Percentiles rank a stretch among this genome's conserved stretches.
Evolutionary conservation across 2,113 vertebrate genomes (phyloP).

Genomic region (Ophthalmolycus amberensis): DNA sequence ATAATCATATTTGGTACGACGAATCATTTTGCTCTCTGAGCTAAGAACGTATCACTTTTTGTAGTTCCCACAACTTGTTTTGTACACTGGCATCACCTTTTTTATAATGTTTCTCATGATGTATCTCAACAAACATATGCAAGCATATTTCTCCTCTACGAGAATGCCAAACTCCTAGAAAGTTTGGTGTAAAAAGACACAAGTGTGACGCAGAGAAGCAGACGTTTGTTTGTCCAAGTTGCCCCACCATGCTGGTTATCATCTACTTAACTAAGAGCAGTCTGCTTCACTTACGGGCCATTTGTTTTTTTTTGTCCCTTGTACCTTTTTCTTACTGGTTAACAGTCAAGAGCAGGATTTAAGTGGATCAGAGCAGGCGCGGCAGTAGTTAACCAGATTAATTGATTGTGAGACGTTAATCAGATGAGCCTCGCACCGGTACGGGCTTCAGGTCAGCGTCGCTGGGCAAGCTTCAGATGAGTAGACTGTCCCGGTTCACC

Average conservation of each 20-base stretch:
- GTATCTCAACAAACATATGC: not conserved
- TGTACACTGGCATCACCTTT: not conserved
- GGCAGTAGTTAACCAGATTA: conserved; percentile 80
- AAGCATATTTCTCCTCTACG: not conserved
- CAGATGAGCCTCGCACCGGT: conserved; percentile 69
- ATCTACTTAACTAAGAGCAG: not conserved
- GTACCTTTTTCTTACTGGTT: conserved; percentile 11
- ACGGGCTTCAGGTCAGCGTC: conserved; percentile 41
- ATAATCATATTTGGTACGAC: conserved; percentile 49
- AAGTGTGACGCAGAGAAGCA: not conserved
- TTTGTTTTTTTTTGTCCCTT: not conserved
- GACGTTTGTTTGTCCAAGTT: not conserved
- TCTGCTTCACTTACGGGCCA: not conserved
- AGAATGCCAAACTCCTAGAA: not conserved
- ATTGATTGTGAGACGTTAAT: conserved; percentile 79
- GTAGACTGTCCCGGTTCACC: not conserved
- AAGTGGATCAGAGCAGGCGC: conserved; percentile 61
- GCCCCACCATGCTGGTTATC: not conserved
- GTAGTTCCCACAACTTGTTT: conserved; percentile 32
- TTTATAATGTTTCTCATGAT: not conserved
- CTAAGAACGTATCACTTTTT: conserved; percentile 13
- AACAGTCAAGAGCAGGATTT: conserved; percentile 43
- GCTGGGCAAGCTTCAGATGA: conserved; percentile 22
- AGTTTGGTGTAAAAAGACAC: not conserved
- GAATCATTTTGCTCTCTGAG: conserved; percentile 33